These are phyloP conservation scores for Theristicus caerulescens DNA, from an alignment of 2,113 vertebrate genomes.

Conservation along the genomic window DNA sequence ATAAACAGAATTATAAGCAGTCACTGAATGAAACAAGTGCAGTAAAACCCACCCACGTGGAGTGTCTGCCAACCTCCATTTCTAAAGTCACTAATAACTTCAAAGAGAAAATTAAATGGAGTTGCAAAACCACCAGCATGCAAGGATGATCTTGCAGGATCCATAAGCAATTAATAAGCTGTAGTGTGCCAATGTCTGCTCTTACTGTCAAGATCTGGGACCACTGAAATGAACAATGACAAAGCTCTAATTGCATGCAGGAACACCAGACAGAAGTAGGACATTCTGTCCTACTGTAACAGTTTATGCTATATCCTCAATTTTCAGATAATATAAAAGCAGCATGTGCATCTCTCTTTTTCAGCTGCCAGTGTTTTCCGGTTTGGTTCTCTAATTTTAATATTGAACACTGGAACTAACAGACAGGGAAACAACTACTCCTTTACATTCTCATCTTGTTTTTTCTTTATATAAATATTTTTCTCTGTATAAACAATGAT, in stretches of 20 bases:
- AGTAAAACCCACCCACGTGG: constrained; percentile 30
- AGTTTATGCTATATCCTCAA: not conserved
- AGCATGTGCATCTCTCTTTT: not conserved
- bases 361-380: not conserved
- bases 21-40: constrained; percentile 21
- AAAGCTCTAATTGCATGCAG: constrained; percentile 20
- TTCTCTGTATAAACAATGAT: not conserved
- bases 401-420: not conserved
- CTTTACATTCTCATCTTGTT: not conserved
- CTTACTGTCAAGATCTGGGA: not conserved
- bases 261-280: not conserved
- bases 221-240: not conserved
- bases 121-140: not conserved
- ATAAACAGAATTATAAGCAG: constrained; percentile 10
- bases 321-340: not conserved
- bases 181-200: constrained; percentile 9
- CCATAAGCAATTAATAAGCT: not conserved
- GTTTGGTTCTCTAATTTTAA: not conserved
- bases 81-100: constrained; percentile 55
- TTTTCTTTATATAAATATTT: not conserved
- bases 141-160: constrained; percentile 63
- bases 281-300: not conserved
- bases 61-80: constrained; percentile 38
- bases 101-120: constrained; percentile 59
- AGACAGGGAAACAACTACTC: not conserved